Percentiles rank a stretch among this genome's conserved stretches.
Conservation (phyloP, 1,140 invertebrate genomes). For the Brachionus sp. region DNA sequence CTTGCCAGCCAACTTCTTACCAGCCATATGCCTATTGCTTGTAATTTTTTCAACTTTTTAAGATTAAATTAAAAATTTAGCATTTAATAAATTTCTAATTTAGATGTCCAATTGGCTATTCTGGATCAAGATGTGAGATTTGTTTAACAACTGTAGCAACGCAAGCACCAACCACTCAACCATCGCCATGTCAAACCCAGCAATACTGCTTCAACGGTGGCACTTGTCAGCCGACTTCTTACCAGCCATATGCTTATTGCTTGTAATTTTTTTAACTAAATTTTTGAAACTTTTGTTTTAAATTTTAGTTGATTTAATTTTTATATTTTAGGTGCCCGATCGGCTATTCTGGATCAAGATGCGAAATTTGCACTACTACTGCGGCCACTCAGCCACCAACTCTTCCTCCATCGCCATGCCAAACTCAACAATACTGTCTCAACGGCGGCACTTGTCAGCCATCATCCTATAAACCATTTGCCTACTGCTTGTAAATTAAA, state of each 20-base stretch:
- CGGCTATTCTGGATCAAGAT: background rate
- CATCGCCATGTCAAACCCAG: constrained; percentile 17
- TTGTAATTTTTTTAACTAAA: background rate
- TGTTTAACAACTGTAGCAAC: background rate
- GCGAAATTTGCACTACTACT: background rate
- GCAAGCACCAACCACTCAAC: background rate
- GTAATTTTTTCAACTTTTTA: background rate
- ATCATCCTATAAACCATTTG: background rate
- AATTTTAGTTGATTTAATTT: background rate
- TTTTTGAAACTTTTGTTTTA: no score
- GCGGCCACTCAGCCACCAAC: background rate
- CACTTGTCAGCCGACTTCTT: background rate
- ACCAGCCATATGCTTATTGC: background rate
- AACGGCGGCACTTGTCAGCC: constrained; percentile 27
- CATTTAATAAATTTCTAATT: background rate
- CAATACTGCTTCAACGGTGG: constrained; percentile 23
- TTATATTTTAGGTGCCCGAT: background rate
- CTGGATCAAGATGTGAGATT: constrained; percentile 36
- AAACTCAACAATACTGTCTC: background rate
- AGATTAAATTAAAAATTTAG: no score
- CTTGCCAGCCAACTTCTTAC: background rate
- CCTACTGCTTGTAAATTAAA: constrained; percentile 1
- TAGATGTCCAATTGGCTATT: background rate
- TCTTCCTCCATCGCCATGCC: background rate
- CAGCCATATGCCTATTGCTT: background rate